Evolutionary conservation across 2,888 invertebrate genomes (phyloP).

Genomic region (Odontocerum albicorne): DNA sequence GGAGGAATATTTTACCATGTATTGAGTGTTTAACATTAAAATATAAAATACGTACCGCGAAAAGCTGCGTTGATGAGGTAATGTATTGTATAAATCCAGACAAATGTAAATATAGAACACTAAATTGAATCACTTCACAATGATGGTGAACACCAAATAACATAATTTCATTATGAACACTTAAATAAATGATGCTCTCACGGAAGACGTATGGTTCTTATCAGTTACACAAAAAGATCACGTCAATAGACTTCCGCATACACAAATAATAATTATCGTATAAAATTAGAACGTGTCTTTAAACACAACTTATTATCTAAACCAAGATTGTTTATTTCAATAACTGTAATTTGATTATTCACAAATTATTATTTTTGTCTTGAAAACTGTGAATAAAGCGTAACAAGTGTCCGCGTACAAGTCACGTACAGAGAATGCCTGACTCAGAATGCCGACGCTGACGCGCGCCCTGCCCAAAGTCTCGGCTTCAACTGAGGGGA

Average conservation of each 20-base stretch:
- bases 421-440: constrained; percentile 40
- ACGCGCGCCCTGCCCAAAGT: constrained; percentile 22
- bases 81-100: too few relatives aligned
- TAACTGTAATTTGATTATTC: constrained; percentile 12
- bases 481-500: constrained; percentile 56
- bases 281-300: constrained; percentile 1
- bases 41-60: too few relatives aligned
- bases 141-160: constrained; percentile 1
- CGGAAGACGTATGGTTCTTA: constrained; percentile 19
- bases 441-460: constrained; percentile 25
- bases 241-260: constrained; percentile 19
- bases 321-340: too few relatives aligned
- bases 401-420: constrained; percentile 44
- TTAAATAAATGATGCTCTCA: not conserved
- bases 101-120: constrained; percentile 9
- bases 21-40: too few relatives aligned
- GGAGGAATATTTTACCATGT: too few relatives aligned
- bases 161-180: constrained; percentile 4
- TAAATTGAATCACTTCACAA: constrained; percentile 5
- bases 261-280: constrained; percentile 13
- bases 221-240: constrained; percentile 11
- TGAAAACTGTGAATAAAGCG: constrained; percentile 54
- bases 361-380: constrained; percentile 4
- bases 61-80: too few relatives aligned
- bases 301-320: too few relatives aligned